phyloP scores from a whole-genome alignment of 2,113 vertebrate species.

The Ancistrus triradiatus region DNA sequence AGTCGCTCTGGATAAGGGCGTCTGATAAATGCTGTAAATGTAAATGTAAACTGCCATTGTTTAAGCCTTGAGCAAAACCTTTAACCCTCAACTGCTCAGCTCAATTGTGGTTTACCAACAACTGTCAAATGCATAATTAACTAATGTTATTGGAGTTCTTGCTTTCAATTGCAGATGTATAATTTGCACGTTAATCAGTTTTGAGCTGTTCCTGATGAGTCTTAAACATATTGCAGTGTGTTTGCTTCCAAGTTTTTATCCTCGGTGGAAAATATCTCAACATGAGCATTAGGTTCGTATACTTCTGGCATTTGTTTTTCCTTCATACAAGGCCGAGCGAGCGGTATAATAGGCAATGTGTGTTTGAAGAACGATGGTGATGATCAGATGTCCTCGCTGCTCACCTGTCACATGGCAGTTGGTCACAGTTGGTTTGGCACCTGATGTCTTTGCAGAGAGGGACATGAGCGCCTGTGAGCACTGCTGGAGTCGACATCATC shows the following conservation, averaged over 20 bases:
- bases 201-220: constrained; percentile 4
- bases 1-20: no score
- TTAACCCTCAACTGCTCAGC: no score
- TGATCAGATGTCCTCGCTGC: constrained; percentile 11
- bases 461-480: not conserved
- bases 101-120: no score
- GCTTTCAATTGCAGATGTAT: not conserved
- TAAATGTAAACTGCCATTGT: no score
- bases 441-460: constrained; percentile 4
- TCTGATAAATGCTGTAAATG: no score
- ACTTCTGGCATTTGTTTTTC: not conserved
- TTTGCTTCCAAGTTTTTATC: not conserved
- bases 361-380: not conserved
- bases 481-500: no score
- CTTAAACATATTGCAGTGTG: not conserved
- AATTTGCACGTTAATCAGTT: constrained; percentile 13
- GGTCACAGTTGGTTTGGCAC: constrained; percentile 35
- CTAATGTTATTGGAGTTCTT: not conserved
- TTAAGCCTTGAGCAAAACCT: no score
- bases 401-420: constrained; percentile 45
- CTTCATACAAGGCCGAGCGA: not conserved
- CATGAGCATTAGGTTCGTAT: not conserved
- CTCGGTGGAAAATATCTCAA: not conserved
- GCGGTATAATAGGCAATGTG: not conserved
- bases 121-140: not conserved